phyloP scores from a whole-genome alignment of 2,797 vertebrate genomes.

The Liasis olivaceus region DNA sequence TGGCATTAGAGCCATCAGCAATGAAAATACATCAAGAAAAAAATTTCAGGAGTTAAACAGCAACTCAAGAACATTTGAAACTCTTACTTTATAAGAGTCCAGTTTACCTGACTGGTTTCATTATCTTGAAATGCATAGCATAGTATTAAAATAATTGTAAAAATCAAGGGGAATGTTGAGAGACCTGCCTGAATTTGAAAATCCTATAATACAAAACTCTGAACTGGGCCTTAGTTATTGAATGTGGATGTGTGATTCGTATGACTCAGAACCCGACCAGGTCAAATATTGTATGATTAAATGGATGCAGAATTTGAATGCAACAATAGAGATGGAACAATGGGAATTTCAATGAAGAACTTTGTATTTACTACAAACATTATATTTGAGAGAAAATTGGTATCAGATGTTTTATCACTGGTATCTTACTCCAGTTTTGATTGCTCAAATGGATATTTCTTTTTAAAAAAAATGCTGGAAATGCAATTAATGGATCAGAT shows the following conservation, averaged over 20 bases:
- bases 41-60: neutral
- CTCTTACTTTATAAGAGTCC: neutral
- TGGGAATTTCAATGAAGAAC: neutral
- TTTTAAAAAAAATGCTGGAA: no score
- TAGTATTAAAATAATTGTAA: neutral
- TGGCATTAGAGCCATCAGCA: neutral
- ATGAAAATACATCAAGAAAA: neutral
- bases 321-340: neutral
- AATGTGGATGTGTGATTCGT: neutral
- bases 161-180: neutral
- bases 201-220: neutral
- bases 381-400: neutral
- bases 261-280: neutral
- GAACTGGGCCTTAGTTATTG: neutral
- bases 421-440: neutral
- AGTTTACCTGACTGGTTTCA: neutral
- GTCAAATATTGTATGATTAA: neutral
- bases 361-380: neutral
- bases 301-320: neutral
- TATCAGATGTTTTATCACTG: neutral
- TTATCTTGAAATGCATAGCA: neutral
- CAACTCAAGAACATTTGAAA: neutral
- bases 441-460: no score
- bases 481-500: no score
- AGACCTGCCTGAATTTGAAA: neutral